phyloP scores from a whole-genome alignment of 2,888 invertebrate genomes.

The Xylocampa areola region DNA sequence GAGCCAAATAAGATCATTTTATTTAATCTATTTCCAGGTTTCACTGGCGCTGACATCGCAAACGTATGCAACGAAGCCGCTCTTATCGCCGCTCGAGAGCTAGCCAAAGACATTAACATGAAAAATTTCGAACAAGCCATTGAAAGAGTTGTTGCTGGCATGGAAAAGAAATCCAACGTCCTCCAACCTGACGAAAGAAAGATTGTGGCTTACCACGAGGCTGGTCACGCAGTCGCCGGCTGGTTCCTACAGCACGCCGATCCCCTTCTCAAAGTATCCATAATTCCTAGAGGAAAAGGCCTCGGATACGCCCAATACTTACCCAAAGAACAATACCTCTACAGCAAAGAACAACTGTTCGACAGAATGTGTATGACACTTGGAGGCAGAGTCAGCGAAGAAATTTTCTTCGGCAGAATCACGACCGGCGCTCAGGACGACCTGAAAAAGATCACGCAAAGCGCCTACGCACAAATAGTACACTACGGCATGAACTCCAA shows the following conservation, averaged over 20 bases:
- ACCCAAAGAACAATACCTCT: slow-evolving; percentile 99
- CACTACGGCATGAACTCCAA: slow-evolving; percentile 99
- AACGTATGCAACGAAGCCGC: slow-evolving; percentile 99
- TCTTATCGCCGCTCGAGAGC: slow-evolving; percentile 98
- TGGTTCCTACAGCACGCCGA: slow-evolving; percentile 99
- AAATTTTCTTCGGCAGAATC: slow-evolving; percentile 98
- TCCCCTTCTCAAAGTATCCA: slow-evolving; percentile 99
- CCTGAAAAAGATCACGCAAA: slow-evolving; percentile 98
- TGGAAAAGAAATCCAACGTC: slow-evolving; percentile 99
- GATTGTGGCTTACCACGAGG: slow-evolving; percentile 99
- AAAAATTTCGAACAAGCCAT: slow-evolving; percentile 99
- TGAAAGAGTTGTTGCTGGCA: slow-evolving; percentile 98
- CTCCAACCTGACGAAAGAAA: slow-evolving; percentile 99
- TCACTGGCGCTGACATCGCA: slow-evolving; percentile 99
- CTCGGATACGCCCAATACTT: slow-evolving; percentile 99
- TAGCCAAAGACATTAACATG: slow-evolving; percentile 93
- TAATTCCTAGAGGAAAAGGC: slow-evolving; percentile 99
- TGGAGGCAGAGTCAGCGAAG: slow-evolving; percentile 99
- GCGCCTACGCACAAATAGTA: slow-evolving; percentile 99
- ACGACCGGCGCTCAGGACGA: slow-evolving; percentile 99
- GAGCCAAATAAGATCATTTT: too few species aligned
- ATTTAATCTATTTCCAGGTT: slow-evolving; percentile 91
- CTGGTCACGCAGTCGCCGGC: slow-evolving; percentile 99
- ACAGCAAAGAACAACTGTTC: slow-evolving; percentile 98
- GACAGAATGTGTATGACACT: slow-evolving; percentile 99